Evolutionary conservation across 2,797 vertebrate species (phyloP), one percentile per base, ranked within the genome.

Genomic region (Telmatherina bonti): DNA sequence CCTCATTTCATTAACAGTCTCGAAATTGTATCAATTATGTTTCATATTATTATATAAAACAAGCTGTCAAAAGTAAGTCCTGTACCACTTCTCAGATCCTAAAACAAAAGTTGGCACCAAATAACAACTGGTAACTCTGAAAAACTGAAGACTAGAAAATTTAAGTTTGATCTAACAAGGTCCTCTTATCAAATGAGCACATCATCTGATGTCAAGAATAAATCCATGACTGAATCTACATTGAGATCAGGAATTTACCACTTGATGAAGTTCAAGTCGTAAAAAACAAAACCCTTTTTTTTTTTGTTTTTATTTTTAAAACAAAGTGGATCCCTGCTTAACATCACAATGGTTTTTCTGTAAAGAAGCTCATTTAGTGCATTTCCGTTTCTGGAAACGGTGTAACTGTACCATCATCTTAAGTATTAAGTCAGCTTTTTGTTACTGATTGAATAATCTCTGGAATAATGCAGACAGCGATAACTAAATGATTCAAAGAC

Each of bases 401-500:
- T 60, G 47, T 73, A 67, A 79, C 56, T 35, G 7, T 31, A 62
- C 9, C 62, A 43, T 62, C 33, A 16, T 62, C 15, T 31, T 54
- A 78, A 51, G 45, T 24, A 52, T 56, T 71, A 53, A 67, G 33
- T 61, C 55, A 24, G 35, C 49, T n/a, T 65, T 53, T 15, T 38
- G 47, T 45, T 60, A 67, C 8, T 38, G 29, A 16, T 26, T 27
- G 16, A 76, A 62, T 58, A 67, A 45, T 45, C 16, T 36, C 55
- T 18, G 43, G 15, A 43, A 74, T 47, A 27, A 22, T 64, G 45
- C 26, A 36, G 62, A 75, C 35, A 74, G 57, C 68, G 76, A 82
- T 30, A 61, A 72, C 18, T 35, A 83, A 79, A 83, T 80, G 69
- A 76, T 36, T 69, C 36, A 5, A 15, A 72, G 29, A 70, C 33